Percentiles rank a stretch among this genome's conserved stretches.
Evolutionary conservation across 2,888 invertebrate species (phyloP).

Genomic region (Clostera curtula): DNA sequence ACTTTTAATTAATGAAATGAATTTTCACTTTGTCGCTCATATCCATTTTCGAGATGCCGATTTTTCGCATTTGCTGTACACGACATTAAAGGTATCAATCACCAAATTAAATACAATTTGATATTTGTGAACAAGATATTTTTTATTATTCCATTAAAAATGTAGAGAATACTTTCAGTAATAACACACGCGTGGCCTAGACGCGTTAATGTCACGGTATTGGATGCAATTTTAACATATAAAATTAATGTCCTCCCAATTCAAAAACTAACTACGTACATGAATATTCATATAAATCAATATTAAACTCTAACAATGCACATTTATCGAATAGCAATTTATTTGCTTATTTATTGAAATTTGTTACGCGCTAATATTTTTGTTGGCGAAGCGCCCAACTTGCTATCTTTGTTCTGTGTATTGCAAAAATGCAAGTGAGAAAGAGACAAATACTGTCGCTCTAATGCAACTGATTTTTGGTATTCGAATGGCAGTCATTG

Average conservation of each 20-base stretch:
- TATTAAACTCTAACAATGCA: conserved; percentile 57
- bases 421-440: conserved; percentile 28
- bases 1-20: too few species aligned
- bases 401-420: conserved; percentile 37
- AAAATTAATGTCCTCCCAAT: conserved; percentile 36
- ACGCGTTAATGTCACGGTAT: conserved; percentile 32
- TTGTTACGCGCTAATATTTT: conserved; percentile 61
- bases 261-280: conserved; percentile 50
- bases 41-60: too few species aligned
- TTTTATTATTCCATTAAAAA: conserved; percentile 4
- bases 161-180: conserved; percentile 23
- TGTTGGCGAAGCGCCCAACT: conserved; percentile 35
- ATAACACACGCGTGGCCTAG: conserved; percentile 24
- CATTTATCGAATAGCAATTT: conserved; percentile 68
- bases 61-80: too few species aligned
- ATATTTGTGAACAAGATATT: not conserved
- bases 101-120: too few species aligned
- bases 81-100: too few species aligned
- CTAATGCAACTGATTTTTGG: conserved; percentile 53
- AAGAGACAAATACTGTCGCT: conserved; percentile 36
- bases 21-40: too few species aligned
- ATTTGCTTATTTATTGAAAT: conserved; percentile 72
- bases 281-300: conserved; percentile 75
- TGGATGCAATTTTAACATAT: conserved; percentile 38
- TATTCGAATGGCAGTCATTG: conserved; percentile 58